These are phyloP conservation scores for Prietella phreatophila DNA, from an alignment of 2,113 vertebrate species.

Conservation along the genomic window DNA sequence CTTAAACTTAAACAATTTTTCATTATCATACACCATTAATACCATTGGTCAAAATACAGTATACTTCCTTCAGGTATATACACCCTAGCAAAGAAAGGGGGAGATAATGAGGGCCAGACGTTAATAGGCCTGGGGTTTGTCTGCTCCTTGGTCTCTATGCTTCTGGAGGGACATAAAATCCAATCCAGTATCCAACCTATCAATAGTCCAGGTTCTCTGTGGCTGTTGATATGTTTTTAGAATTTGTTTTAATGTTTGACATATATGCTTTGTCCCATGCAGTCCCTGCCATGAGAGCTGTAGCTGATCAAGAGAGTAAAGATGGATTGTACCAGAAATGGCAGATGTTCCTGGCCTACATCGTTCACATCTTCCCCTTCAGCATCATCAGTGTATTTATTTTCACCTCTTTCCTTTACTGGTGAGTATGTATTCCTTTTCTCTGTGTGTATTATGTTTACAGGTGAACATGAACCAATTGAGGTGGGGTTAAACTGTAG, in stretches of 20 bases:
- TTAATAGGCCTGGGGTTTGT: not conserved
- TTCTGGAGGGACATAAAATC: not conserved
- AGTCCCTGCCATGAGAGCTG: conserved; percentile 86
- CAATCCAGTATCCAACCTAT: not conserved
- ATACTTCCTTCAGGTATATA: not conserved
- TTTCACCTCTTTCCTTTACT: conserved; percentile 87
- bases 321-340: conserved; percentile 92
- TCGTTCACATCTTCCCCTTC: conserved; percentile 88
- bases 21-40: not conserved
- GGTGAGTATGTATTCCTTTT: conserved; percentile 68
- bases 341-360: conserved; percentile 93
- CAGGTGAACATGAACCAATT: not conserved
- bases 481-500: not conserved
- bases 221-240: not conserved
- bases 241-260: not conserved
- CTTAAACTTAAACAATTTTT: not conserved
- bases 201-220: not conserved
- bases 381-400: conserved; percentile 80
- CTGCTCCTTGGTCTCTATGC: not conserved
- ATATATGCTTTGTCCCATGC: not conserved
- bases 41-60: not conserved
- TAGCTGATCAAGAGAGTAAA: conserved; percentile 90
- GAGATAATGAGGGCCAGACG: not conserved
- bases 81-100: not conserved
- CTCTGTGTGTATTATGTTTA: conserved; percentile 2